These are phyloP conservation scores for Ectropis crepuscularia DNA, from an alignment of 2,888 invertebrate genomes.

Conservation along the genomic window DNA sequence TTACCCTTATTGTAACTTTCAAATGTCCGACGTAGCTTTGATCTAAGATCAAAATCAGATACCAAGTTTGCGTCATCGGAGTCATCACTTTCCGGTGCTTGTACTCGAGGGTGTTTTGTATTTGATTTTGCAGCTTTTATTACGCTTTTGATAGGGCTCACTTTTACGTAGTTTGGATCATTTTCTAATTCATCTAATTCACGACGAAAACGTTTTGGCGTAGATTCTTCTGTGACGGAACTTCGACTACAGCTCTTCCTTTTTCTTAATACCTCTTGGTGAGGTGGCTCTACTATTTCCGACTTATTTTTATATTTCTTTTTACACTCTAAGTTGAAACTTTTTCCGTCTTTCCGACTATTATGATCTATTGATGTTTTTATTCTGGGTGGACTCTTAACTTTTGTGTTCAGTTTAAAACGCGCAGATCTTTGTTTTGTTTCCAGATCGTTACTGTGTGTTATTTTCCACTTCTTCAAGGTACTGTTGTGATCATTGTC, in stretches of 20 bases:
- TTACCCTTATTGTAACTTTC: constrained; percentile 22
- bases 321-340: not conserved
- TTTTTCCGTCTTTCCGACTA: not conserved
- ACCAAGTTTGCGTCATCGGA: not conserved
- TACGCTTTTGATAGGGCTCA: constrained; percentile 36
- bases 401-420: not conserved
- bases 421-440: not conserved
- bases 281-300: not conserved
- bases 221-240: not conserved
- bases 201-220: constrained; percentile 17
- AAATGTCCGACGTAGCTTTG: constrained; percentile 42
- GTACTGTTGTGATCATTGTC: not conserved
- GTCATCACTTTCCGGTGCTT: constrained; percentile 12
- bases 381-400: not conserved
- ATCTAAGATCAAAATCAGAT: constrained; percentile 45
- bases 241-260: constrained; percentile 2
- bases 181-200: constrained; percentile 22
- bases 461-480: constrained; percentile 1
- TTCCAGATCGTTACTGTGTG: not conserved
- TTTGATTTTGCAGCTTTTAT: constrained; percentile 27
- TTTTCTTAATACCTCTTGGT: constrained; percentile 6
- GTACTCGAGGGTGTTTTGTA: constrained; percentile 20
- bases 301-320: not conserved
- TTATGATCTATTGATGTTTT: not conserved
- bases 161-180: not conserved